Evolutionary conservation across 2,113 vertebrate species (phyloP).

Genomic region (Tapirus terrestris): DNA sequence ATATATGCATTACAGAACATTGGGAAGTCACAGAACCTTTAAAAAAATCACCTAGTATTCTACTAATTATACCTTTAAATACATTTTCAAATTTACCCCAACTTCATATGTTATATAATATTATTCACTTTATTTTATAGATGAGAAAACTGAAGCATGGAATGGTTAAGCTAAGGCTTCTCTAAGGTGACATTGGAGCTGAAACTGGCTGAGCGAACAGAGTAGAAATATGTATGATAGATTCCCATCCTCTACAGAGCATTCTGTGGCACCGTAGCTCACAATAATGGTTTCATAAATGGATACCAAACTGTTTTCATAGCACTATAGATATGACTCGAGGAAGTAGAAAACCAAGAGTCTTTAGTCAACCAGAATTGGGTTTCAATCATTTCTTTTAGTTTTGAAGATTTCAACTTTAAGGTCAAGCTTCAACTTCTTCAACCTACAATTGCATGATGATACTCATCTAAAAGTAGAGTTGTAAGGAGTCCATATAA

Average conservation of each 20-base stretch:
- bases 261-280: rapidly evolving
- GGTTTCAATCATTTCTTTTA: background rate
- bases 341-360: background rate
- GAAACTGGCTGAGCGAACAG: background rate
- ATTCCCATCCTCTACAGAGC: background rate
- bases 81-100: background rate
- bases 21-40: background rate
- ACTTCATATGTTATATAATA: background rate
- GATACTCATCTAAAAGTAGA: background rate
- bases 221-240: rapidly evolving
- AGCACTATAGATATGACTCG: too few species aligned
- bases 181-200: background rate
- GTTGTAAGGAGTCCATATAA: background rate
- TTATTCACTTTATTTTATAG: background rate
- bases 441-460: background rate
- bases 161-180: background rate
- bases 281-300: background rate
- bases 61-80: background rate
- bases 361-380: background rate
- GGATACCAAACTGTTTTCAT: background rate
- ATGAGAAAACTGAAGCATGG: background rate
- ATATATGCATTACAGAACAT: background rate
- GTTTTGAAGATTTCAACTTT: background rate
- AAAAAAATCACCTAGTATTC: background rate
- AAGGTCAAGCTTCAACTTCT: background rate